Base-by-base conservation (phyloP, 2,888 invertebrate species). In the Pachliopta kotzebuea region DNA sequence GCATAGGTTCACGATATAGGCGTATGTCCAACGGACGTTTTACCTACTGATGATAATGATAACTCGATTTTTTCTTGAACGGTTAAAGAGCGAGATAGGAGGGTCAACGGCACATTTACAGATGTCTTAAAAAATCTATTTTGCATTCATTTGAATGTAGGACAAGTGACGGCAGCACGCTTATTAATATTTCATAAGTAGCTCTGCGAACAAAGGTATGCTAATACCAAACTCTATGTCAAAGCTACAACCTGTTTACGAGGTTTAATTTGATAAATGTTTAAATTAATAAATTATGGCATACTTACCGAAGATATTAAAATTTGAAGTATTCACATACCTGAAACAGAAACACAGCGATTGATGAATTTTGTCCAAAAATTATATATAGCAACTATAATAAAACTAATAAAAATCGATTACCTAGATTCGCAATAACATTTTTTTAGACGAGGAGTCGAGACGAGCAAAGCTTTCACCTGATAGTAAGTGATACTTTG, bases 131-230 rank as follows among this genome's bases (percentile, higher is more conserved):
- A 55, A 61, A 50, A 56, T 21, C 53, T 18, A 24, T 54, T 60
- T 50, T 42, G 57, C 62, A 62, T 62, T 53, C 53, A 62, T 62
- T 62, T 56, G 52, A 62, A 57, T 56, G 52, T 37, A 56, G 49
- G 49, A 58, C 14, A 52, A 42, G n/a, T 20, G 52, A 21, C 52
- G 20, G 29, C 56, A 42, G 18, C 26, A 20, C 11, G 26, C 42
- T 62, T 57, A 52, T 62, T 62, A 57, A 53, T 53, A 57, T 57
- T 57, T 57, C 42, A 62, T 37, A 56, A 52, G 52, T 31, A 53
- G n/a, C 52, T 56, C 53, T 26, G 18, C 20, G 56, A 17, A 62
- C 62, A 62, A 37, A 62, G 49, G 52, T 62, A 62, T 62, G 56
- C 37, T 56, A 62, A 62, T 62, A 56, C 23, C 20, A 31, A 21